Conservation (phyloP, 2,888 invertebrate species). For the Rhagonycha fulva region DNA sequence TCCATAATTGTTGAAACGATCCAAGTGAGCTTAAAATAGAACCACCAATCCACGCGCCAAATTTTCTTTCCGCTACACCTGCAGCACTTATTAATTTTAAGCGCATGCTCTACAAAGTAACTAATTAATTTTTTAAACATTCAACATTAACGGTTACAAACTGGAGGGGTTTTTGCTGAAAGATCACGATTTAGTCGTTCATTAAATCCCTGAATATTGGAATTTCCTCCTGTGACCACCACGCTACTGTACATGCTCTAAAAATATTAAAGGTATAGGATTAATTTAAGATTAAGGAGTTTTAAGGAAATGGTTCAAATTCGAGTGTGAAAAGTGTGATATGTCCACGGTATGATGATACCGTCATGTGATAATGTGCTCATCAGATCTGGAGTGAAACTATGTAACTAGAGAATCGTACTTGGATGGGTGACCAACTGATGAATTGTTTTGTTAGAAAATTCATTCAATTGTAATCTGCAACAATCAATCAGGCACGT, state of each 20-base stretch:
- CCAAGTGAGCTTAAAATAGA: conserved; percentile 75
- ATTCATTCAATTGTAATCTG: too few relatives aligned
- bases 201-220: conserved; percentile 71
- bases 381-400: too few relatives aligned
- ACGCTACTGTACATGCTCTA: conserved; percentile 72
- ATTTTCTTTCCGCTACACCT: conserved; percentile 67
- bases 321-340: too few relatives aligned
- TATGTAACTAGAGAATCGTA: too few relatives aligned
- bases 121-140: not conserved
- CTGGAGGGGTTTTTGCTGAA: conserved; percentile 69
- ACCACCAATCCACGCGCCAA: conserved; percentile 77
- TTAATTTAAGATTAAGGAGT: not conserved
- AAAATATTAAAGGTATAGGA: conserved; percentile 34
- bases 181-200: conserved; percentile 73
- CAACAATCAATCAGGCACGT: too few relatives aligned
- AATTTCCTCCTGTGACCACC: conserved; percentile 74
- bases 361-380: too few relatives aligned
- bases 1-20: conserved; percentile 79
- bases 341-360: too few relatives aligned
- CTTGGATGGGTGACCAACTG: too few relatives aligned
- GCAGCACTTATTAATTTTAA: conserved; percentile 70
- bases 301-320: too few relatives aligned
- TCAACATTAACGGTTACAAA: conserved; percentile 38
- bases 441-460: too few relatives aligned
- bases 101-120: conserved; percentile 62